Conservation (phyloP, 23 tunicate genomes). For the Trididemnum nubilum region DNA sequence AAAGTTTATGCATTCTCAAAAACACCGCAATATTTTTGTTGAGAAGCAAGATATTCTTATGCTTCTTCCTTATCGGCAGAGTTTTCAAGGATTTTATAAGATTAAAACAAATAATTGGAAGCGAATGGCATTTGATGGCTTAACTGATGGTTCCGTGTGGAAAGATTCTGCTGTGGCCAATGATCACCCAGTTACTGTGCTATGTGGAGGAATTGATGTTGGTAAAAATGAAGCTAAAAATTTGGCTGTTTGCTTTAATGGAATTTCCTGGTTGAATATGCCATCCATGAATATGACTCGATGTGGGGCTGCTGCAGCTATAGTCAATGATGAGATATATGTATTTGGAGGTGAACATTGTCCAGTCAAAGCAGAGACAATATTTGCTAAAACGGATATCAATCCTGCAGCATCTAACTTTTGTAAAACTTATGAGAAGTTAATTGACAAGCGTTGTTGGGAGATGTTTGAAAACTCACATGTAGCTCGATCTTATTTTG, state of each 20-base stretch:
- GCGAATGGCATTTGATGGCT: background rate
- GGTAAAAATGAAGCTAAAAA: background rate
- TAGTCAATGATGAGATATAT: background rate
- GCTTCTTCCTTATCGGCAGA: background rate
- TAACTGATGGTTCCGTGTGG: background rate
- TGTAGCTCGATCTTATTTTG: background rate
- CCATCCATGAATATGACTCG: slow-evolving; percentile 4
- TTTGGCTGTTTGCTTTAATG: background rate
- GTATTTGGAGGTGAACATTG: slow-evolving; percentile 7
- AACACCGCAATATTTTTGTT: background rate
- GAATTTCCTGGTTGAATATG: background rate
- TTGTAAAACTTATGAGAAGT: background rate
- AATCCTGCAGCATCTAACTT: background rate
- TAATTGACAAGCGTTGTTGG: background rate
- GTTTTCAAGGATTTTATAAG: background rate
- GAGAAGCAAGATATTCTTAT: background rate
- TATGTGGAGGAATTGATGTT: background rate
- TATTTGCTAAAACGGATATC: background rate
- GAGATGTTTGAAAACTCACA: background rate
- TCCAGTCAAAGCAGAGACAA: background rate
- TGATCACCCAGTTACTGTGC: background rate
- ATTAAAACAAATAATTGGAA: background rate
- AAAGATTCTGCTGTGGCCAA: background rate
- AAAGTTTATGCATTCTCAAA: background rate
- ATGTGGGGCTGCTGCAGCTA: slow-evolving; percentile 13